phyloP scores from a whole-genome alignment of 92 coral and sea anemone species.

The Umimayanthus kanabou region DNA sequence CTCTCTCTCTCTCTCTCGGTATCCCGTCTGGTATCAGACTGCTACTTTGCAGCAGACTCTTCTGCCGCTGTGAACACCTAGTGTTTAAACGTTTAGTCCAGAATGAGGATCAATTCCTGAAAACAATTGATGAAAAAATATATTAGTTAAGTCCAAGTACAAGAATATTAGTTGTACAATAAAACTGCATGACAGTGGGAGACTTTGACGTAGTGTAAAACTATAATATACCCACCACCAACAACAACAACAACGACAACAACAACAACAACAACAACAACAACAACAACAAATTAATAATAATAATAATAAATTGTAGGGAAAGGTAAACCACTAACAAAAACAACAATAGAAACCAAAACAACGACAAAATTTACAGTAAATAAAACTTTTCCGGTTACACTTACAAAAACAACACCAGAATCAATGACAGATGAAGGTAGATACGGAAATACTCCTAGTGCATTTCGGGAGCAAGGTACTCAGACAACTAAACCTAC shows the following conservation, averaged over 20 bases:
- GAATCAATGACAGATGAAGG: not conserved
- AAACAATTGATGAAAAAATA: not conserved
- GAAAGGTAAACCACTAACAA: not conserved
- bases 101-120: conserved; percentile 25
- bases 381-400: not conserved
- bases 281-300: not conserved
- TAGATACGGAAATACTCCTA: not conserved
- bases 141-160: not conserved
- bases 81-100: not conserved
- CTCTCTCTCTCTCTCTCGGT: too few relatives aligned
- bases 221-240: not conserved
- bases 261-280: not conserved
- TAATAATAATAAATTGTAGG: too few relatives aligned
- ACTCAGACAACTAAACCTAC: not conserved
- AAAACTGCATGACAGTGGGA: not conserved
- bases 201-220: not conserved
- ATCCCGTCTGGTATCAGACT: too few relatives aligned
- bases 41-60: not conserved
- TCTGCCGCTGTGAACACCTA: not conserved
- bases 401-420: too few relatives aligned
- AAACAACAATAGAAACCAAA: not conserved
- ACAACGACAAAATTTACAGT: not conserved
- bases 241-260: not conserved
- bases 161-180: too few relatives aligned
- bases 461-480: not conserved